Evolutionary conservation across 23 tunicate genomes (phyloP).

Genomic region (Halocynthia aurantium): DNA sequence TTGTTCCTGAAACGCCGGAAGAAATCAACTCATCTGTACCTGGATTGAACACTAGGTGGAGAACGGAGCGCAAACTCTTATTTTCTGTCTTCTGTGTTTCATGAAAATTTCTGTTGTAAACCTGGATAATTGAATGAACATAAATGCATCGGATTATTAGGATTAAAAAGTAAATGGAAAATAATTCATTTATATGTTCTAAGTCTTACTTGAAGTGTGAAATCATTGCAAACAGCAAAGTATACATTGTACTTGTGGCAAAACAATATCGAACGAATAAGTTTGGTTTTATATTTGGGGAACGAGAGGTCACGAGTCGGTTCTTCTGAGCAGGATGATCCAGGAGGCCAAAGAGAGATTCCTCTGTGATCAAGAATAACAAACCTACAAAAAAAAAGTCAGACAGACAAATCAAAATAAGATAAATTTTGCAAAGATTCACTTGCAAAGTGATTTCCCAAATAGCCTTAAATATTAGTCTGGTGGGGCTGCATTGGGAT

Average conservation of each 20-base stretch:
- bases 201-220: slow-evolving; percentile 42
- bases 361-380: slow-evolving; percentile 56
- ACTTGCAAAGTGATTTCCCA: no score
- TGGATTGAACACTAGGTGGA: slow-evolving; percentile 48
- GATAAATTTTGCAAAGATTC: no score
- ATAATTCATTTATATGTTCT: neutral
- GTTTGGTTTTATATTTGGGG: slow-evolving; percentile 63
- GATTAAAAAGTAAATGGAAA: neutral
- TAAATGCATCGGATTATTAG: neutral
- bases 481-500: no score
- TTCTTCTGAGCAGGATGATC: neutral
- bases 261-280: slow-evolving; percentile 44
- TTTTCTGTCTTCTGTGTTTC: slow-evolving; percentile 53
- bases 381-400: slow-evolving; percentile 19
- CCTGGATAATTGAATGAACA: slow-evolving; percentile 8
- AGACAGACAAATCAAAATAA: neutral
- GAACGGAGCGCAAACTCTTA: slow-evolving; percentile 47
- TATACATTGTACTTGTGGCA: slow-evolving; percentile 62
- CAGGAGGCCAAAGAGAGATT: slow-evolving; percentile 29
- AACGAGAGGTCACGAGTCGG: slow-evolving; percentile 30
- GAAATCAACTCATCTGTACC: slow-evolving; percentile 47
- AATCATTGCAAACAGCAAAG: slow-evolving; percentile 68
- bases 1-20: slow-evolving; percentile 65
- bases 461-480: no score
- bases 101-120: slow-evolving; percentile 50